These are phyloP conservation scores for Kryptopterus vitreolus DNA, from an alignment of 2,797 vertebrate genomes.

Conservation along the genomic window DNA sequence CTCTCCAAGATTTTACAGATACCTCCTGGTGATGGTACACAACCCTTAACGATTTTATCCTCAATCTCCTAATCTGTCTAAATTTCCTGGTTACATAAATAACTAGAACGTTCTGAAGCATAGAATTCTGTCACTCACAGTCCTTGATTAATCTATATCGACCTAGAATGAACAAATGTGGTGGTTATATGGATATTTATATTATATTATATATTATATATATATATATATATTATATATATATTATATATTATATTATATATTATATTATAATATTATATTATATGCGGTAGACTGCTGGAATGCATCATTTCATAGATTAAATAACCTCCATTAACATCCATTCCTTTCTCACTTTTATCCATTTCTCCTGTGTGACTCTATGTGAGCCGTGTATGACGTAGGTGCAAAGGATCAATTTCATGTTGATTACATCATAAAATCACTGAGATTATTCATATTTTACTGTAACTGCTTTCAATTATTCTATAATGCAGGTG, in stretches of 20 bases:
- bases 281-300: neutral
- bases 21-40: conserved; percentile 20
- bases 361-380: neutral
- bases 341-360: neutral
- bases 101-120: conserved; percentile 2
- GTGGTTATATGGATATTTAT: no score
- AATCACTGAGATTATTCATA: neutral
- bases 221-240: no score
- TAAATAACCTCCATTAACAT: neutral
- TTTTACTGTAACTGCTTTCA: neutral
- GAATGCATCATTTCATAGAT: neutral
- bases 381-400: neutral
- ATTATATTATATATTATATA: neutral
- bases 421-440: neutral
- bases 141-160: neutral
- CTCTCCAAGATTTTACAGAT: conserved; percentile 68
- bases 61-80: conserved; percentile 30
- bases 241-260: neutral
- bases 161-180: neutral
- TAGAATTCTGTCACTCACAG: neutral
- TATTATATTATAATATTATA: neutral
- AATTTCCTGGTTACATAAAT: conserved; percentile 22
- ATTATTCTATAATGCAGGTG: neutral
- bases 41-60: conserved; percentile 25
- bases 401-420: neutral